Evolutionary conservation across 1,140 invertebrate species (phyloP).

Genomic region (Pectinophora gossypiella): DNA sequence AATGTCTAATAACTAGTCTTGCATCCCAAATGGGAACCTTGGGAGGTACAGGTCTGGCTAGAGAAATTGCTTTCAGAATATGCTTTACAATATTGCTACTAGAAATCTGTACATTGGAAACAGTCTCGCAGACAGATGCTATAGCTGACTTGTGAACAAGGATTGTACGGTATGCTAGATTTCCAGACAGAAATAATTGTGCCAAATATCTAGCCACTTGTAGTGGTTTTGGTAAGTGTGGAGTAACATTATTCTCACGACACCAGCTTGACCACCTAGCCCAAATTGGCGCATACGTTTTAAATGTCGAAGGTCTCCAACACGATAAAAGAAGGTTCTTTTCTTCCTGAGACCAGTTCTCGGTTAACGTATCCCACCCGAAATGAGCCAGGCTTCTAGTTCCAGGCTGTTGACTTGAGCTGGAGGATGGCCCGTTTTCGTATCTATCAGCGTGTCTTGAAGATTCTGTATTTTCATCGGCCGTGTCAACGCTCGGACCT

Average conservation of each 20-base stretch:
- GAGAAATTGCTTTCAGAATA: conserved; percentile 24
- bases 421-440: conserved; percentile 24
- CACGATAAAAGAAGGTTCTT: conserved; percentile 20
- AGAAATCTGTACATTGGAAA: conserved; percentile 13
- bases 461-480: conserved; percentile 22
- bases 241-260: conserved; percentile 16
- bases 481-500: conserved; percentile 11
- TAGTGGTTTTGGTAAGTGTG: conserved; percentile 9
- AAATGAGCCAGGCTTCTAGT: conserved; percentile 40
- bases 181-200: conserved; percentile 3
- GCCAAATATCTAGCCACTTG: conserved; percentile 18
- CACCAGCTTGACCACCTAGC: conserved; percentile 31
- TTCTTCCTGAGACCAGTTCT: conserved; percentile 26
- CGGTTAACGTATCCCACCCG: conserved; percentile 21
- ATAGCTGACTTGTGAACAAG: conserved; percentile 43
- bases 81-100: conserved; percentile 23
- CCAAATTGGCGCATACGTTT: conserved; percentile 27
- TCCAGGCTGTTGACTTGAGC: conserved; percentile 18
- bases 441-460: conserved; percentile 20
- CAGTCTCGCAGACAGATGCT: conserved; percentile 30
- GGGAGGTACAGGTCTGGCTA: conserved; percentile 13
- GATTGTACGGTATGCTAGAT: conserved; percentile 29
- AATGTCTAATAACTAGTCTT: conserved; percentile 13
- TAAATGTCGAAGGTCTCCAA: conserved; percentile 31
- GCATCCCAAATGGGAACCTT: conserved; percentile 18